Percentiles rank a stretch among this genome's conserved stretches.
phyloP scores from a whole-genome alignment of 1,140 invertebrate species.

The Planococcus citri region DNA sequence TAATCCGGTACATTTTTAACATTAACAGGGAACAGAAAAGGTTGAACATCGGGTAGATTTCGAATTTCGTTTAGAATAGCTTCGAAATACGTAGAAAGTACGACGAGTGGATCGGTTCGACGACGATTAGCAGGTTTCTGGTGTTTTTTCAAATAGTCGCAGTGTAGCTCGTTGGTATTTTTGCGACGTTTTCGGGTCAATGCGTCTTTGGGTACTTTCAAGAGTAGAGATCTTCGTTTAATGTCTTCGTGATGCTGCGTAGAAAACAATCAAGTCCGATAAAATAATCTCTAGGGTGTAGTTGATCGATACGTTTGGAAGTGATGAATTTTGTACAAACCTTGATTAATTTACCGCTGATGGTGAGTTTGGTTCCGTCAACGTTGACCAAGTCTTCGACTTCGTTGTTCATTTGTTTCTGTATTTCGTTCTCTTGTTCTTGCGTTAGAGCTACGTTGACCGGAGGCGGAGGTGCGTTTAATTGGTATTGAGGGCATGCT shows the following conservation, averaged over 20 bases:
- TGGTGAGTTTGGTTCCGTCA: slow-evolving; percentile 77
- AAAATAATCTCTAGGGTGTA: neutral
- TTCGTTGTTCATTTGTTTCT: slow-evolving; percentile 61
- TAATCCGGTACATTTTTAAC: slow-evolving; percentile 88
- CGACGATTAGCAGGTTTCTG: slow-evolving; percentile 78
- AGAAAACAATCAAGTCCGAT: slow-evolving; percentile 8
- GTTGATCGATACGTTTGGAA: neutral
- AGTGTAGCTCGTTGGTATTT: slow-evolving; percentile 59
- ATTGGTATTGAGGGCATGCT: slow-evolving; percentile 80
- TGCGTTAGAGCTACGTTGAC: slow-evolving; percentile 65
- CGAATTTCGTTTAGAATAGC: slow-evolving; percentile 88
- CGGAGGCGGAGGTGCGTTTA: slow-evolving; percentile 42
- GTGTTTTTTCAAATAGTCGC: slow-evolving; percentile 85
- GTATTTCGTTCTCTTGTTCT: slow-evolving; percentile 69
- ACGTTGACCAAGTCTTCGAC: slow-evolving; percentile 82
- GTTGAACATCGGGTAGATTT: slow-evolving; percentile 78
- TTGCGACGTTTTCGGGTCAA: slow-evolving; percentile 51
- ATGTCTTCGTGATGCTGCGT: slow-evolving; percentile 64
- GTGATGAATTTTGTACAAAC: slow-evolving; percentile 34
- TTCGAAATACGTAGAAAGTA: slow-evolving; percentile 83
- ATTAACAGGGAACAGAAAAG: slow-evolving; percentile 90
- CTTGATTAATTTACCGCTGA: slow-evolving; percentile 68
- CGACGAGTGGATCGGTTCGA: slow-evolving; percentile 93
- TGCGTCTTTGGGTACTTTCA: slow-evolving; percentile 71
- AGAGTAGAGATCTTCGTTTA: slow-evolving; percentile 59